Conservation (phyloP, 1,140 invertebrate genomes). For the Diprion similis region DNA sequence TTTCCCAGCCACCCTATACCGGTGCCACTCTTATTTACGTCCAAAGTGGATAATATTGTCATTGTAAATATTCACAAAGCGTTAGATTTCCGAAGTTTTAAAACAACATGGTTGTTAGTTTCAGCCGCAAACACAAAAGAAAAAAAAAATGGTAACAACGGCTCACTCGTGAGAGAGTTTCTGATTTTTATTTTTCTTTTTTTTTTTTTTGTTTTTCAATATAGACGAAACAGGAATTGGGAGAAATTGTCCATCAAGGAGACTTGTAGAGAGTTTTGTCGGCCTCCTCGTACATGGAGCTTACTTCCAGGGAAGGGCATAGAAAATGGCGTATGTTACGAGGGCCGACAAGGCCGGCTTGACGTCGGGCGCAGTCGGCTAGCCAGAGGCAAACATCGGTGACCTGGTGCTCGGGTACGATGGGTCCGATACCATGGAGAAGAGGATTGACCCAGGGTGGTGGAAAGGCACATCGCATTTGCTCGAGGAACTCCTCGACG, state of each 20-base stretch:
- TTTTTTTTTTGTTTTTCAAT: no score
- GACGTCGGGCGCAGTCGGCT: conserved; percentile 47
- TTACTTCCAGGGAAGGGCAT: conserved; percentile 46
- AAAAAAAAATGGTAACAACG: no score
- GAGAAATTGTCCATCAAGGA: background rate
- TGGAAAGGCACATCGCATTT: conserved; percentile 39
- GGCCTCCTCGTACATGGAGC: conserved; percentile 2
- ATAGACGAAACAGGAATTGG: no score
- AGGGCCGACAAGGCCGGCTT: conserved; percentile 50
- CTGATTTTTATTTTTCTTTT: no score
- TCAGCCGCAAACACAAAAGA: no score
- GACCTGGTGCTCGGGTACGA: conserved; percentile 41
- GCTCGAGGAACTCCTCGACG: conserved; percentile 40
- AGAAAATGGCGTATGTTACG: conserved; percentile 52
- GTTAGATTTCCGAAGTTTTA: no score
- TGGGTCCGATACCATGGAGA: conserved; percentile 49
- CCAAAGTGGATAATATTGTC: no score
- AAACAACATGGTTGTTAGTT: no score
- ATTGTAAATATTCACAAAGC: no score
- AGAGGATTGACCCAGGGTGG: conserved; percentile 26
- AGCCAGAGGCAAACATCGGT: conserved; percentile 46
- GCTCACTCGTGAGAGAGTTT: no score
- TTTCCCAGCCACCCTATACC: no score
- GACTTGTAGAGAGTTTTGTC: background rate
- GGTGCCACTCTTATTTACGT: no score